Conservation (phyloP, 92 coral and sea anemone genomes). For the Parazoanthus atlanticus region DNA sequence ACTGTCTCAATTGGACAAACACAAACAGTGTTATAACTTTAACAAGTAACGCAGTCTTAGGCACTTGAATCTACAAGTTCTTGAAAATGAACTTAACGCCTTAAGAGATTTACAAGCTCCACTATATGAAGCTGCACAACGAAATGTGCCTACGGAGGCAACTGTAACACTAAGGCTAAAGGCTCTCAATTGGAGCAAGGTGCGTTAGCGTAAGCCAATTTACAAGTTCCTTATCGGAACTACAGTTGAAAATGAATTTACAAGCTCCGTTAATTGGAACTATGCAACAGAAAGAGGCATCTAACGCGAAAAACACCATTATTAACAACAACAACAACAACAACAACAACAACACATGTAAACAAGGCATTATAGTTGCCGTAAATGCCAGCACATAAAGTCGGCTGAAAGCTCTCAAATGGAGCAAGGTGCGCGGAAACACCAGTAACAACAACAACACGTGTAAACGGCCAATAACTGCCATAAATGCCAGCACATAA, state of each 20-base stretch:
- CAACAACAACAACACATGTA: not conserved
- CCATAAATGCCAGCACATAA: too few species aligned
- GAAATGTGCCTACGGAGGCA: too few species aligned
- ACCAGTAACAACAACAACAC: too few species aligned
- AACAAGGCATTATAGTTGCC: not conserved
- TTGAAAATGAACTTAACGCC: not conserved
- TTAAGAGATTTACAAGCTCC: not conserved
- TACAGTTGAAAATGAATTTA: not conserved
- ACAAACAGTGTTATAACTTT: not conserved
- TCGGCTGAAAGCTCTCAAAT: too few species aligned
- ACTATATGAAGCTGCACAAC: not conserved
- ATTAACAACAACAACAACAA: not conserved
- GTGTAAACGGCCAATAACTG: too few species aligned
- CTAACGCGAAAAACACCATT: not conserved
- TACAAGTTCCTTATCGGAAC: not conserved
- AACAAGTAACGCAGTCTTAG: not conserved
- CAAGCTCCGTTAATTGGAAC: not conserved
- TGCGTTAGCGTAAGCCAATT: not conserved
- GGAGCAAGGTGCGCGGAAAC: too few species aligned
- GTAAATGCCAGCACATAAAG: not conserved
- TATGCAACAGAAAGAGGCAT: not conserved
- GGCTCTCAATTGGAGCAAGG: conserved; percentile 1
- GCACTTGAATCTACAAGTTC: not conserved
- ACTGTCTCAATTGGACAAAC: not conserved
- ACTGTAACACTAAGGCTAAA: not conserved